phyloP scores from a whole-genome alignment of 2,888 invertebrate species.

The Catonia carolina region DNA sequence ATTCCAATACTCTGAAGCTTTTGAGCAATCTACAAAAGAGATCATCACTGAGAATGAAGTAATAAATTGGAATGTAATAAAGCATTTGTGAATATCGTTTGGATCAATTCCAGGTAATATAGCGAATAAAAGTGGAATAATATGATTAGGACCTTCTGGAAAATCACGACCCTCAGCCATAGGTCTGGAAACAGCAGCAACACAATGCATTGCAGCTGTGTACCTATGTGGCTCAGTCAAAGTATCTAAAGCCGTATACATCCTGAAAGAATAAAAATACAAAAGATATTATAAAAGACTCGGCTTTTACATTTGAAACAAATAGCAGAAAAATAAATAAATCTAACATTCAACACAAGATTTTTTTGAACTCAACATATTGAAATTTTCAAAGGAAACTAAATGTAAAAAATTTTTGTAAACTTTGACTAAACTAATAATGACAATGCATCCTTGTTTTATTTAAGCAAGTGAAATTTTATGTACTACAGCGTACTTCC shows the following conservation, averaged over 20 bases:
- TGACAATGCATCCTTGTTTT: too few species aligned
- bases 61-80: slow-evolving; percentile 71
- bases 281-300: too few species aligned
- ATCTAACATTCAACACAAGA: too few species aligned
- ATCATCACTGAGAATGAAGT: slow-evolving; percentile 69
- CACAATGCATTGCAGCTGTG: slow-evolving; percentile 63
- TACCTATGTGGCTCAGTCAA: slow-evolving; percentile 82
- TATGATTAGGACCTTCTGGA: slow-evolving; percentile 70
- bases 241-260: slow-evolving; percentile 74
- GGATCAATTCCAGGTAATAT: slow-evolving; percentile 84
- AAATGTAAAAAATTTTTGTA: too few species aligned
- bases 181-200: slow-evolving; percentile 61
- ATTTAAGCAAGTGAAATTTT: too few species aligned
- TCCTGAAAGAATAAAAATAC: too few species aligned
- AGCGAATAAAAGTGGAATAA: slow-evolving; percentile 71
- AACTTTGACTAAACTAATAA: too few species aligned
- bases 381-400: too few species aligned
- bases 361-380: too few species aligned
- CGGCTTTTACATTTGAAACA: too few species aligned
- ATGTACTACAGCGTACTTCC: too few species aligned
- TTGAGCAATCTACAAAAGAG: slow-evolving; percentile 78
- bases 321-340: too few species aligned
- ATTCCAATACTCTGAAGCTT: slow-evolving; percentile 52
- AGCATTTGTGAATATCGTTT: slow-evolving; percentile 72
- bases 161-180: slow-evolving; percentile 47